phyloP scores from a whole-genome alignment of 2,797 vertebrate species.

The Gymnodraco acuticeps region DNA sequence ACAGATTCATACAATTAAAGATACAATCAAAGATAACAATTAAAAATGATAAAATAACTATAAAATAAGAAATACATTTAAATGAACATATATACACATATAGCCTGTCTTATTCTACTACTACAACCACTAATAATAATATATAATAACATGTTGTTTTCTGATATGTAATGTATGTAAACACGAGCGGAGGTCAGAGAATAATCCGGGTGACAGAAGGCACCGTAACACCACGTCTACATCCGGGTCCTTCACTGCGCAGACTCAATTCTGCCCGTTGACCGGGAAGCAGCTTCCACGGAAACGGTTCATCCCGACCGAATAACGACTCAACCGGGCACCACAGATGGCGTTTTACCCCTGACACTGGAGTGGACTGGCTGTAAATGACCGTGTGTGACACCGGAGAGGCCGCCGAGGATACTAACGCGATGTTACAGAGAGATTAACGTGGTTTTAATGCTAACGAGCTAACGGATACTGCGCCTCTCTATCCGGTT shows the following conservation, averaged over 20 bases:
- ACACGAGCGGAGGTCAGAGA: constrained; percentile 6
- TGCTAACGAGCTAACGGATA: constrained; percentile 75
- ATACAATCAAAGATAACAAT: no score
- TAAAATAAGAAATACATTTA: no score
- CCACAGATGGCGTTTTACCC: constrained; percentile 70
- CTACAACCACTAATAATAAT: no score
- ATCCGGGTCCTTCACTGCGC: constrained; percentile 83
- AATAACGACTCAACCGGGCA: constrained; percentile 56
- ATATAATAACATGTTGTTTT: no score
- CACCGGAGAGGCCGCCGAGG: constrained; percentile 68
- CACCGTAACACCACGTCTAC: constrained; percentile 40
- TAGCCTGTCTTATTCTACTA: no score
- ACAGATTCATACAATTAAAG: no score
- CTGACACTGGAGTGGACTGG: constrained; percentile 34
- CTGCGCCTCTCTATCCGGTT: constrained; percentile 50
- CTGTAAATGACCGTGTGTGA: constrained; percentile 44
- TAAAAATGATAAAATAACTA: no score
- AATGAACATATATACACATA: no score
- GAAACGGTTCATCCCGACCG: constrained; percentile 65
- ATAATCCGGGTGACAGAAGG: constrained; percentile 32
- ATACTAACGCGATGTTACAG: constrained; percentile 79
- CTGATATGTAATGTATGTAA: no score
- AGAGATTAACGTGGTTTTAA: constrained; percentile 79
- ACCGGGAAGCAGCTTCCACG: constrained; percentile 67
- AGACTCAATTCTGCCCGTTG: constrained; percentile 78